Conservation (phyloP, 2,888 invertebrate species). For the Pyrrhia umbra region DNA sequence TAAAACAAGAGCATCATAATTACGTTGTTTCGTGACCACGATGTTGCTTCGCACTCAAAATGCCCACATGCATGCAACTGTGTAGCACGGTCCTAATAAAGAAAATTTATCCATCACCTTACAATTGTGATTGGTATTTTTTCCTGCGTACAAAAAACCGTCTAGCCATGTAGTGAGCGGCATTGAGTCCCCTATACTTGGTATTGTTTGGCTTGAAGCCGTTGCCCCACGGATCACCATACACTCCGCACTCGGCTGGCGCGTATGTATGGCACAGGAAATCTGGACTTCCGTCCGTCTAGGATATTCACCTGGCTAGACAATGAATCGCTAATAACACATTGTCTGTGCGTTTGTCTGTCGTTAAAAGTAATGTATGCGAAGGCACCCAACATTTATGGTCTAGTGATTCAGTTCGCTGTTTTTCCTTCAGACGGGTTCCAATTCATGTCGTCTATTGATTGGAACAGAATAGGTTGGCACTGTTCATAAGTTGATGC, state of each 20-base stretch:
- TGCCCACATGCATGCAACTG: constrained; percentile 46
- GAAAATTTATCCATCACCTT: constrained; percentile 50
- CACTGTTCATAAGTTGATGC: constrained; percentile 24
- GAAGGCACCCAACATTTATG: constrained; percentile 77
- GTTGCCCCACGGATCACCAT: constrained; percentile 73
- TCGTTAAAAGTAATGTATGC: constrained; percentile 78
- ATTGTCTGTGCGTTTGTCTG: constrained; percentile 77
- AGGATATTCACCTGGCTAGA: constrained; percentile 86
- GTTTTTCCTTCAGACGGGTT: constrained; percentile 57
- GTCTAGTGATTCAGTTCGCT: constrained; percentile 75
- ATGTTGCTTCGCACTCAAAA: constrained; percentile 33
- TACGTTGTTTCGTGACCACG: constrained; percentile 42
- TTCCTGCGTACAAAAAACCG: constrained; percentile 69
- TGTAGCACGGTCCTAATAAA: constrained; percentile 52
- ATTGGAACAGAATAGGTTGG: constrained; percentile 8
- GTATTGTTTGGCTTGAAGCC: constrained; percentile 82
- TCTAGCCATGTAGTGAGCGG: constrained; percentile 70
- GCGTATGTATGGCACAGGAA: constrained; percentile 80
- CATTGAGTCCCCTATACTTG: constrained; percentile 79
- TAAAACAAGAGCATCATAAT: constrained; percentile 29
- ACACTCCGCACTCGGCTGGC: constrained; percentile 53
- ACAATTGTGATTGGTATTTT: constrained; percentile 62
- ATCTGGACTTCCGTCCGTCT: constrained; percentile 87
- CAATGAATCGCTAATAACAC: constrained; percentile 82
- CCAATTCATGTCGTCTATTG: constrained; percentile 22